These are phyloP conservation scores for Grallaria varia DNA, from an alignment of 2,113 vertebrate species.

Conservation along the genomic window DNA sequence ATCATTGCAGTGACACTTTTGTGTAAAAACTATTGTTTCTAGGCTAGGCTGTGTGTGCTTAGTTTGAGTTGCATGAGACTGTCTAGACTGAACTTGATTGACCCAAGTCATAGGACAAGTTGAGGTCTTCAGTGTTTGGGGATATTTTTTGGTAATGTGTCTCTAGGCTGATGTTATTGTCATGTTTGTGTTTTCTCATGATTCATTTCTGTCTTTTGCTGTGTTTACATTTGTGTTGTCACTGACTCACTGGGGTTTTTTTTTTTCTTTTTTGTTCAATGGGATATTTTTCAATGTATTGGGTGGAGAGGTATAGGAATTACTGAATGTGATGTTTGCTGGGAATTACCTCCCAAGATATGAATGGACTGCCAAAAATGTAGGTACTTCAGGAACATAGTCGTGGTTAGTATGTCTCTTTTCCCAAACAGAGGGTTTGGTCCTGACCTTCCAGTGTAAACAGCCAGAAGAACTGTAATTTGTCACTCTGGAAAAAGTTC, in stretches of 20 bases:
- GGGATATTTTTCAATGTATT: neutral
- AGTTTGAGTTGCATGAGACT: neutral
- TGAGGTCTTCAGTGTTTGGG: neutral
- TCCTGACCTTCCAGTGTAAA: conserved; percentile 67
- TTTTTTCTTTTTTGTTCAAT: neutral
- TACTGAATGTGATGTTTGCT: neutral
- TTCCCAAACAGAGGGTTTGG: conserved; percentile 6
- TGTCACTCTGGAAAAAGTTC: conserved; percentile 66
- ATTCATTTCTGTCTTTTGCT: neutral
- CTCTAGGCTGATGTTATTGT: neutral
- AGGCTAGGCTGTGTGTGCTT: neutral
- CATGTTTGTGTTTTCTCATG: neutral
- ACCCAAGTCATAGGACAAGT: neutral
- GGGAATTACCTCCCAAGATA: conserved; percentile 35
- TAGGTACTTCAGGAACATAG: conserved; percentile 9
- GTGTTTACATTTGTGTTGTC: neutral
- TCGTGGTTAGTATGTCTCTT: neutral
- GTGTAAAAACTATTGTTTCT: neutral
- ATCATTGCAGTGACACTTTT: neutral
- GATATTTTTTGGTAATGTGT: neutral
- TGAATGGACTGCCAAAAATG: conserved; percentile 66
- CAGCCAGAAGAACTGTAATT: conserved; percentile 47
- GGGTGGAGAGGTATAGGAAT: neutral
- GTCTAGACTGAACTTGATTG: neutral
- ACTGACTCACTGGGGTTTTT: neutral